Evolutionary conservation across 2,113 vertebrate genomes (phyloP).

Genomic region (Greenwoodochromis staneri): DNA sequence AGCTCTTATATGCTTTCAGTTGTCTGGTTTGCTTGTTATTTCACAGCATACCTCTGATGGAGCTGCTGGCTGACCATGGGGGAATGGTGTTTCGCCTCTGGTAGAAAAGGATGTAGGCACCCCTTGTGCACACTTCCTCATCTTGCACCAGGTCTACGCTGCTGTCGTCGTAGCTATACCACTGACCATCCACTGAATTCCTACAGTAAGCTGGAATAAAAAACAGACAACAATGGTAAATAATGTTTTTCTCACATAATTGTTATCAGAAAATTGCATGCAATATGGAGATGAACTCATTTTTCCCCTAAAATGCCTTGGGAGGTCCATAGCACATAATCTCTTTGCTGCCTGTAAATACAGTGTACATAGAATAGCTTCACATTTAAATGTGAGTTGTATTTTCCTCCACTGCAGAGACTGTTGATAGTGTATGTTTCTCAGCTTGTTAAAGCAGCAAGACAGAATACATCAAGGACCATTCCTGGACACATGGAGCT

Average conservation of each 20-base stretch:
- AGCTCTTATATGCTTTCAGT: neutral
- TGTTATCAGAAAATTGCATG: neutral
- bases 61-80: conserved; percentile 80
- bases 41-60: conserved; percentile 72
- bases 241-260: neutral
- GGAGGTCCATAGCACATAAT: neutral
- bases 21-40: neutral
- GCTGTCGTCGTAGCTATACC: conserved; percentile 94
- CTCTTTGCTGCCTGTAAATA: neutral
- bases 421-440: neutral
- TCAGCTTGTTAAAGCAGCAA: neutral
- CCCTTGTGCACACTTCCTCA: conserved; percentile 81
- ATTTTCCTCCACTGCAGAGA: neutral
- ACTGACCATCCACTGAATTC: conserved; percentile 86
- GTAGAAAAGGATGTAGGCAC: conserved; percentile 94
- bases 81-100: conserved; percentile 83
- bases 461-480: neutral
- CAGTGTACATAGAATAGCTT: neutral
- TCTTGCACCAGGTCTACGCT: conserved; percentile 79
- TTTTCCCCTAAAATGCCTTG: neutral
- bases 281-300: neutral
- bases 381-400: neutral
- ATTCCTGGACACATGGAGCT: neutral
- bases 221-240: neutral
- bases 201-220: conserved; percentile 80